Evolutionary conservation across 2,888 invertebrate genomes (phyloP).

Genomic region (Lithophane semibrunnea): DNA sequence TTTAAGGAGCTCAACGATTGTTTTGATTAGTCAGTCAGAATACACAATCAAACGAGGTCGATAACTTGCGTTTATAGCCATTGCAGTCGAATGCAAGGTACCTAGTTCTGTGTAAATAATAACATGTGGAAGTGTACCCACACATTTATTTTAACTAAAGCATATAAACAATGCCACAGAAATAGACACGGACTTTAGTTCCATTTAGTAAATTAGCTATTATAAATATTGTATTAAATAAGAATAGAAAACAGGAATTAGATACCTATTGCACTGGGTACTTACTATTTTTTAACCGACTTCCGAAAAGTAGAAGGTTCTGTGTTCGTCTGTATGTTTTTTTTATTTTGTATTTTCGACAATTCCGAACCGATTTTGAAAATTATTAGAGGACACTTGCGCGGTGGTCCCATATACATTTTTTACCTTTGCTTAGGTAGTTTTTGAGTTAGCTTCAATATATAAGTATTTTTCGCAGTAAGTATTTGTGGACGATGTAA

Average conservation of each 20-base stretch:
- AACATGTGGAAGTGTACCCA: constrained; percentile 3
- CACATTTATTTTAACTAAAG: constrained; percentile 19
- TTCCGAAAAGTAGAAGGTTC: too few relatives aligned
- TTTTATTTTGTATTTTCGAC: too few relatives aligned
- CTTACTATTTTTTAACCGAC: too few relatives aligned
- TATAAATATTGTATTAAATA: neutral
- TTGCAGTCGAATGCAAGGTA: constrained; percentile 20
- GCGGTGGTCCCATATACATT: too few relatives aligned
- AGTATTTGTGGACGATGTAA: too few relatives aligned
- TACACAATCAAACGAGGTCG: constrained; percentile 16
- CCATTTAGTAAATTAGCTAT: neutral
- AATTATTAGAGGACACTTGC: too few relatives aligned
- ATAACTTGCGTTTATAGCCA: constrained; percentile 27
- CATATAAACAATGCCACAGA: constrained; percentile 17
- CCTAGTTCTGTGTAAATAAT: constrained; percentile 13
- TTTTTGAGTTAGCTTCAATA: too few relatives aligned
- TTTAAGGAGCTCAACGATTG: constrained; percentile 11
- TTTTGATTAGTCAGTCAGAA: constrained; percentile 48
- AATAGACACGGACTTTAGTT: constrained; percentile 25
- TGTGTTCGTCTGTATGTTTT: too few relatives aligned
- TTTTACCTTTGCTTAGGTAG: too few relatives aligned
- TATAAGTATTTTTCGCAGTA: too few relatives aligned
- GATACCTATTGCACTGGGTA: neutral
- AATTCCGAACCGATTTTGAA: too few relatives aligned
- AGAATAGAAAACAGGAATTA: neutral